These are phyloP conservation scores for Tetraneura akinire DNA, from an alignment of 1,140 invertebrate species.

Conservation along the genomic window DNA sequence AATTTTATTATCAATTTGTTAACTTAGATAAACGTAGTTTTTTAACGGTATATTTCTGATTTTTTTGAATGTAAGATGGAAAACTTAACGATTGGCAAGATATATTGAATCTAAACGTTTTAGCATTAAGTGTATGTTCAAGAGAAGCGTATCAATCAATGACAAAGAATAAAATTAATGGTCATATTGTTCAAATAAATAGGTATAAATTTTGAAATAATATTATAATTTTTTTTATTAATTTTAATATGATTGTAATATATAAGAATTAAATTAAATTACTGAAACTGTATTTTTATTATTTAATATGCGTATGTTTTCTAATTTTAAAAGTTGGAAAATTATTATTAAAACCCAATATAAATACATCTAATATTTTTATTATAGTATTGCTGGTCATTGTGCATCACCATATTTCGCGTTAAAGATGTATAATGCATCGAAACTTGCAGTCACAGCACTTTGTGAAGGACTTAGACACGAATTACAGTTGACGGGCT, in stretches of 20 bases:
- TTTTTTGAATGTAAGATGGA: constrained; percentile 54
- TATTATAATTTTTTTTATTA: neutral
- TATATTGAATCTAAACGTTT: constrained; percentile 66
- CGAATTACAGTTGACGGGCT: constrained; percentile 63
- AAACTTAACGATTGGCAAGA: constrained; percentile 59
- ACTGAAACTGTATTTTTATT: too few relatives aligned
- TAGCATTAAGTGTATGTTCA: constrained; percentile 63
- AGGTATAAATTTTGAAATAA: constrained; percentile 60
- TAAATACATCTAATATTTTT: neutral
- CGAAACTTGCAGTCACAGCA: constrained; percentile 65
- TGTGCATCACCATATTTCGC: constrained; percentile 52
- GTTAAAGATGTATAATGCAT: constrained; percentile 64
- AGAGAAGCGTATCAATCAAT: constrained; percentile 64
- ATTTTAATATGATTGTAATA: too few relatives aligned
- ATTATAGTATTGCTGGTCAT: constrained; percentile 57
- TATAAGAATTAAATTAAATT: too few relatives aligned
- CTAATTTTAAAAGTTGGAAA: neutral
- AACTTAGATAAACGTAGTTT: too few relatives aligned
- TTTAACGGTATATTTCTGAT: too few relatives aligned
- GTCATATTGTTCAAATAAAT: constrained; percentile 70
- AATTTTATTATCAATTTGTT: too few relatives aligned
- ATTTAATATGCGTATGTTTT: constrained; percentile 35
- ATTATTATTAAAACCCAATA: neutral
- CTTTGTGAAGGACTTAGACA: constrained; percentile 64
- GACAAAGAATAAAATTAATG: constrained; percentile 60